phyloP scores from a whole-genome alignment of 2,113 vertebrate species.

The Corvus moneduloides region DNA sequence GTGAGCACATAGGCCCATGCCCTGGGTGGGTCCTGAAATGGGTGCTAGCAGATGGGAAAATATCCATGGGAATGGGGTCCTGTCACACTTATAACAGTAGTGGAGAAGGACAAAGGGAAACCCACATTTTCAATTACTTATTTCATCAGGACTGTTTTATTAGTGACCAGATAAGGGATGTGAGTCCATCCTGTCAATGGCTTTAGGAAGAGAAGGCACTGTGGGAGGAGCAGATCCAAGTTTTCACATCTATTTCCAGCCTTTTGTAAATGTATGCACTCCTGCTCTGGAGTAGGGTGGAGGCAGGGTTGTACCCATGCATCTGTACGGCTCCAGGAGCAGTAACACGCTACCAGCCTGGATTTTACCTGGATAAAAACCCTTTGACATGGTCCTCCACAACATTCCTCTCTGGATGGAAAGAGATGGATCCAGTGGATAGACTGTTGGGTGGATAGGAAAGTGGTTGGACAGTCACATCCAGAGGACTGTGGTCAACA shows the following conservation, averaged over 20 bases:
- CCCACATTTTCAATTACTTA: neutral
- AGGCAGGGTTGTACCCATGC: accelerated
- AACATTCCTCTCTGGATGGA: neutral
- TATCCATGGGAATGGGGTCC: neutral
- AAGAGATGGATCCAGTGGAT: neutral
- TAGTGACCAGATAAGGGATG: neutral
- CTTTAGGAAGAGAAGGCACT: neutral
- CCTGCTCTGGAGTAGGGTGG: neutral
- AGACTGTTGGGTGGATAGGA: neutral
- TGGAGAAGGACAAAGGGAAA: neutral
- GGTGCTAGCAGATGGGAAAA: neutral
- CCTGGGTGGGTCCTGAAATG: neutral
- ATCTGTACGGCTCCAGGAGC: neutral
- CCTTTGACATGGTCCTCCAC: neutral
- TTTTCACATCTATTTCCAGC: neutral
- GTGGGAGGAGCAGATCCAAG: neutral
- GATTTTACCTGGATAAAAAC: neutral
- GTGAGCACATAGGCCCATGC: neutral
- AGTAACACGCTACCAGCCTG: neutral
- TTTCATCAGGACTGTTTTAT: neutral
- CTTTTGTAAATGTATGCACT: neutral
- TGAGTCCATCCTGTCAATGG: neutral
- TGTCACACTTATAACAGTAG: neutral
- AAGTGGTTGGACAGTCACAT: neutral
- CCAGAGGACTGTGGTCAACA: too few species aligned